phyloP scores from a whole-genome alignment of 1,140 invertebrate species.

The Papilio polytes region DNA sequence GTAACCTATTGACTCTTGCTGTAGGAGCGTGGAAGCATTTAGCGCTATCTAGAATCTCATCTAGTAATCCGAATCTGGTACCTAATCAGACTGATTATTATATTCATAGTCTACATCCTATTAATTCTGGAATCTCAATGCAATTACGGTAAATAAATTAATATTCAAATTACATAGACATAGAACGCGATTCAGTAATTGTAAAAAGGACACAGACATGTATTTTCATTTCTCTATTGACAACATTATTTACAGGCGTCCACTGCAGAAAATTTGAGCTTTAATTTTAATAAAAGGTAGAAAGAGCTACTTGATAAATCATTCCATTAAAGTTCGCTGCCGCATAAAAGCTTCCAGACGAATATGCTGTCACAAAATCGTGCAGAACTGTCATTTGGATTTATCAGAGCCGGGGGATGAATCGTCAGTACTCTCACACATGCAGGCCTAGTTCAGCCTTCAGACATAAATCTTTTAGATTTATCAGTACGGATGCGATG shows the following conservation, averaged over 20 bases:
- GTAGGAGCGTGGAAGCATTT: background rate
- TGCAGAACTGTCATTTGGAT: constrained; percentile 33
- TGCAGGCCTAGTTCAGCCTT: constrained; percentile 42
- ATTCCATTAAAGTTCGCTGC: constrained; percentile 31
- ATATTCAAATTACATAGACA: background rate
- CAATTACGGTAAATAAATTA: background rate
- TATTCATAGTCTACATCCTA: background rate
- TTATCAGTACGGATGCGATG: constrained; percentile 46
- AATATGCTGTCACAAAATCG: constrained; percentile 36
- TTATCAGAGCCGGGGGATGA: constrained; percentile 42
- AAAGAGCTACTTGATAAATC: constrained; percentile 16
- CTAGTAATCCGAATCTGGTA: background rate
- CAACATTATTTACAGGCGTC: no score
- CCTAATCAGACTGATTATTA: background rate
- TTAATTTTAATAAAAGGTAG: background rate
- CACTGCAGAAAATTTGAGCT: background rate
- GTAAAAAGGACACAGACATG: no score
- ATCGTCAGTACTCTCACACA: constrained; percentile 47
- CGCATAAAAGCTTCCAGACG: constrained; percentile 33
- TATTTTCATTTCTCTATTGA: background rate
- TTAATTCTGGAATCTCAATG: background rate
- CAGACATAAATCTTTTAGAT: constrained; percentile 50
- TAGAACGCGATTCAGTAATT: background rate
- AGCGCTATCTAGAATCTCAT: background rate
- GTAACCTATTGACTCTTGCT: background rate